Base-by-base conservation (phyloP, 1,140 invertebrate genomes). In the Heliconius hermathena region DNA sequence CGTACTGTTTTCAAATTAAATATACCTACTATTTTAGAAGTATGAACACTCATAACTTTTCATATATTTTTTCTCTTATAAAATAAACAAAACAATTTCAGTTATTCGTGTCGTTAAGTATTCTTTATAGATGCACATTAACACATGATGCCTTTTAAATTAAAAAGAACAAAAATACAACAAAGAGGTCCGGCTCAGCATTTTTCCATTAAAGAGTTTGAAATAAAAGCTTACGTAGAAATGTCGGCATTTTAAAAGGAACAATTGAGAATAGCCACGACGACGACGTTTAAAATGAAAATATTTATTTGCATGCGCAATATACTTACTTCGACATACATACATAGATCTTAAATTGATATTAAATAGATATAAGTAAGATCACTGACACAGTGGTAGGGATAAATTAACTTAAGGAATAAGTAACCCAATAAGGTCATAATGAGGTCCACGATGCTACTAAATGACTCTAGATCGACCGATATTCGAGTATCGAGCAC, bases 391-490 rank as follows among this genome's bases (percentile, higher is more conserved):
- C 18, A 77, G 72, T 73, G 36, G 38, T 77, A 80, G 66, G 75
- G 79, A 60, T 38, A 57, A 41, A 76, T 77, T 77, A 77, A 74
- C 73, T 46, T 77, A 18, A 6, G 52, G 57, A 74, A 66, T 77
- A 52, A 60, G 71, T 33, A 71, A 77, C 82, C 79, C 66, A 80
- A 83, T 83, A 80, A 83, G 78, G 78, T 78, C 72, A 80, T 82
- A 82, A 82, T 83, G 82, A 84, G 78, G 54, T 71, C 60, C 74
- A 73, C 73, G 77, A 73, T 79, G 70, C 77, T 75, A 79, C 76
- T 83, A 80, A 78, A 83, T 76, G 81, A 79, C 77, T 79, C 11
- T 52, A 83, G 79, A 77, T 83, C 76, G 73, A 76, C 22, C 29
- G 78, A 77, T 80, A 80, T 79, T 71, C 72, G 52, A 78, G 60